These are phyloP conservation scores for Tridacna crocea DNA, from an alignment of 2,888 invertebrate species.

Conservation along the genomic window DNA sequence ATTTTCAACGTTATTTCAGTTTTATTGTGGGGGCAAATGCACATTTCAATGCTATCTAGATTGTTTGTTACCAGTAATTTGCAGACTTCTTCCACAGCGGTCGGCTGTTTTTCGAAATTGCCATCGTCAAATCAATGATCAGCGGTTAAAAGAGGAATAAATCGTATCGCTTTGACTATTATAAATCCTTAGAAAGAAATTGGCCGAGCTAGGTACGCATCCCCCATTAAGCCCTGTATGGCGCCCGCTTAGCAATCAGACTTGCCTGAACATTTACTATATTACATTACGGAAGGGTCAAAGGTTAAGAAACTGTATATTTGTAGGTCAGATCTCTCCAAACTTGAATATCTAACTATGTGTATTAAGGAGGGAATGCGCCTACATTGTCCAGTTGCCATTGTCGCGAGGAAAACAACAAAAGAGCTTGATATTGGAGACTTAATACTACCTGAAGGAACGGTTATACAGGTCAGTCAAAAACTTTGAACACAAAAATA, in stretches of 20 bases:
- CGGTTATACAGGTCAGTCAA: constrained; percentile 35
- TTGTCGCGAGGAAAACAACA: constrained; percentile 71
- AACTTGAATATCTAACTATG: constrained; percentile 72
- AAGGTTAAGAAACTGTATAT: neutral
- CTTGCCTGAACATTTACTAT: neutral
- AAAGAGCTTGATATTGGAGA: constrained; percentile 72
- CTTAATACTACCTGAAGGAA: constrained; percentile 64
- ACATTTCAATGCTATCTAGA: no score
- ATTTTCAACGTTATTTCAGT: no score
- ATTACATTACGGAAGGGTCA: neutral
- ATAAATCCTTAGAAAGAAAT: no score
- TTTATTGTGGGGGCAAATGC: no score
- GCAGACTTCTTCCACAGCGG: no score
- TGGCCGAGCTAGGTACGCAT: neutral
- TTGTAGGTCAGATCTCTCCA: constrained; percentile 26
- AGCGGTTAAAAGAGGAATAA: no score
- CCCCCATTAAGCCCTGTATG: neutral
- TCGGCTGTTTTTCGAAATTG: no score
- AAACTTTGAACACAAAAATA: neutral
- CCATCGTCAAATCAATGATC: no score
- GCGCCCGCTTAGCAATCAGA: neutral
- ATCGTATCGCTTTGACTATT: neutral
- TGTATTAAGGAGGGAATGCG: constrained; percentile 80
- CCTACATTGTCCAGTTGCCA: constrained; percentile 75
- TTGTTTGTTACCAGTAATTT: no score